These are phyloP conservation scores for Ophthalmolycus amberensis DNA, from an alignment of 2,113 vertebrate species.

Conservation along the genomic window DNA sequence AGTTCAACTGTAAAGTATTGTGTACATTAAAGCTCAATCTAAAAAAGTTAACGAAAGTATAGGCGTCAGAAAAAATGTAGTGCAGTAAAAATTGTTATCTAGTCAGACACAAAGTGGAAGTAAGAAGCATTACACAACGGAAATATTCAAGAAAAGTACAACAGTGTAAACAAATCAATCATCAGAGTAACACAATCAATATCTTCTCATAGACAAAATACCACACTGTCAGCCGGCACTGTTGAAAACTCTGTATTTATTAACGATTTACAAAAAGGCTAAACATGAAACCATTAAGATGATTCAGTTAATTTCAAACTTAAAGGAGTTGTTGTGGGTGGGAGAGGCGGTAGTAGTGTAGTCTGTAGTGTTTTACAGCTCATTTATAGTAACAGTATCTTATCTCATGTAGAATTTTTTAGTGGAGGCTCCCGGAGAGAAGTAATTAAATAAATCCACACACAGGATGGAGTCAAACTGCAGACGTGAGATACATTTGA, in stretches of 20 bases:
- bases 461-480: constrained; percentile 73
- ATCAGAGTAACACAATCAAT: neutral
- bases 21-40: too few species aligned
- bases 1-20: too few species aligned
- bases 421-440: constrained; percentile 60
- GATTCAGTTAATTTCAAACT: constrained; percentile 82
- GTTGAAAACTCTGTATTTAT: constrained; percentile 87
- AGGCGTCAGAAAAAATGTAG: too few species aligned
- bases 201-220: constrained; percentile 23
- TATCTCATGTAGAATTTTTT: constrained; percentile 33
- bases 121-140: too few species aligned
- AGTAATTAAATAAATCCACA: constrained; percentile 67
- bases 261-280: constrained; percentile 88
- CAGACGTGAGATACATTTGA: constrained; percentile 42
- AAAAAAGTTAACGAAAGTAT: too few species aligned
- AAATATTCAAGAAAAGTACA: neutral
- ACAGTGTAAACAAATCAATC: neutral
- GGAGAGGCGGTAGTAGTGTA: neutral
- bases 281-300: constrained; percentile 84
- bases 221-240: constrained; percentile 48
- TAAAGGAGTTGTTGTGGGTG: constrained; percentile 44
- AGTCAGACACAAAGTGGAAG: too few species aligned
- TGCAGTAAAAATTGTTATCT: too few species aligned
- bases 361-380: constrained; percentile 47
- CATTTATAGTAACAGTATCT: constrained; percentile 50